A percentile compares a stretch with the other conserved stretches of the same genome.
Conservation (phyloP, 23 tunicate species). For the Clavelina lepadiformis region DNA sequence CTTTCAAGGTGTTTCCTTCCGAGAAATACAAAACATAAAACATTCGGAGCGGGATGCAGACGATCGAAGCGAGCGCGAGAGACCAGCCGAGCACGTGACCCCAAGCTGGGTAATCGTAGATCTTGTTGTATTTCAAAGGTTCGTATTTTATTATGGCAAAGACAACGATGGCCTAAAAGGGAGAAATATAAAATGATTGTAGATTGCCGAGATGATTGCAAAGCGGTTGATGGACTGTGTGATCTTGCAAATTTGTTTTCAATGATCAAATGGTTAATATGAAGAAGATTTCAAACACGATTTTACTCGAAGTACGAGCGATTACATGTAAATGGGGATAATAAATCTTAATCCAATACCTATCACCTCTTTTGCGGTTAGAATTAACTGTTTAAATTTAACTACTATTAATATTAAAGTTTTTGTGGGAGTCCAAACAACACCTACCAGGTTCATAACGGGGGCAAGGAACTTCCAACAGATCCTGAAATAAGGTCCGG, state of each 20-base stretch:
- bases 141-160: constrained; percentile 75
- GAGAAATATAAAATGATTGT: too few species aligned
- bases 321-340: too few species aligned
- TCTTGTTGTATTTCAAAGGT: constrained; percentile 76
- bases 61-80: constrained; percentile 74
- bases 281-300: too few species aligned
- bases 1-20: constrained; percentile 58
- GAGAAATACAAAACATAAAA: constrained; percentile 36
- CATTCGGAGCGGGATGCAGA: constrained; percentile 60
- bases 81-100: constrained; percentile 86
- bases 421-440: too few species aligned
- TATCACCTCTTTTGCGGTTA: too few species aligned
- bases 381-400: background rate
- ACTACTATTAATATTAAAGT: background rate
- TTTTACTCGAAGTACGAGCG: too few species aligned
- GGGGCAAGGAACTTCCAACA: constrained; percentile 85
- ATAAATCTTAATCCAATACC: too few species aligned
- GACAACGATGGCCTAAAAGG: constrained; percentile 68
- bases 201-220: too few species aligned
- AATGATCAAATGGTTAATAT: too few species aligned
- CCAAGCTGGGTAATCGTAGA: constrained; percentile 77
- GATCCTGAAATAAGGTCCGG: constrained; percentile 49
- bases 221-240: too few species aligned
- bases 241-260: too few species aligned
- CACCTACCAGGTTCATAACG: constrained; percentile 67